These are phyloP conservation scores for Trichechus manatus DNA, from an alignment of 2,113 vertebrate genomes.

Conservation along the genomic window DNA sequence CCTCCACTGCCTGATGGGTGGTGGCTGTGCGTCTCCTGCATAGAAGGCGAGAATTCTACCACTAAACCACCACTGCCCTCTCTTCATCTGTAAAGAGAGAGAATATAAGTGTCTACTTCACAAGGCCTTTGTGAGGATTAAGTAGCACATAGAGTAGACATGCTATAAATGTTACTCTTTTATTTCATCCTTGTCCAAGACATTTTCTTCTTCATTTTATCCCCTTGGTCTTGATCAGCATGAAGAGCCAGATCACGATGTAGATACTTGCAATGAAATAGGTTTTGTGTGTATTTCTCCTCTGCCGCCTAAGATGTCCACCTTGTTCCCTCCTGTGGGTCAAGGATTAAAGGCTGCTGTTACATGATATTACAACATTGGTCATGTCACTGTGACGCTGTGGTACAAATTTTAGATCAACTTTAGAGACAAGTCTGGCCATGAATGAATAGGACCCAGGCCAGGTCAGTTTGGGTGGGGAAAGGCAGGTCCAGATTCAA, in stretches of 20 bases:
- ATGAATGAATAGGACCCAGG: rapidly evolving
- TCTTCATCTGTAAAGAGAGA: too few species aligned
- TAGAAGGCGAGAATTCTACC: too few species aligned
- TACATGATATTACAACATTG: rapidly evolving
- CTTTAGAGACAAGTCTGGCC: neutral
- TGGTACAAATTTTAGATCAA: neutral
- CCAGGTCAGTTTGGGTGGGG: neutral
- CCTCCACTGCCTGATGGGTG: too few species aligned
- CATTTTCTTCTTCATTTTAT: neutral
- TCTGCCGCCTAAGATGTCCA: neutral
- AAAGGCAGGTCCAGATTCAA: neutral
- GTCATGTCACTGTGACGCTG: neutral
- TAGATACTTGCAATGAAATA: neutral
- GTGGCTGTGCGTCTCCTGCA: too few species aligned
- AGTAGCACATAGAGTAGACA: neutral
- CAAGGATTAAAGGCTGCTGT: neutral
- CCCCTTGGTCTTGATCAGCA: neutral
- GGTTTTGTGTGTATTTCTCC: neutral
- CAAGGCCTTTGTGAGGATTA: neutral
- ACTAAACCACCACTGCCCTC: too few species aligned
- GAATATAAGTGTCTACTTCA: rapidly evolving
- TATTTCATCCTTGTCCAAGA: neutral
- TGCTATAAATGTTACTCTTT: neutral
- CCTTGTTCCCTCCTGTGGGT: neutral
- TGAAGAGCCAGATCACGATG: neutral